Conservation (phyloP, 2,888 invertebrate species). For the Caenorhabditis doughertyi region DNA sequence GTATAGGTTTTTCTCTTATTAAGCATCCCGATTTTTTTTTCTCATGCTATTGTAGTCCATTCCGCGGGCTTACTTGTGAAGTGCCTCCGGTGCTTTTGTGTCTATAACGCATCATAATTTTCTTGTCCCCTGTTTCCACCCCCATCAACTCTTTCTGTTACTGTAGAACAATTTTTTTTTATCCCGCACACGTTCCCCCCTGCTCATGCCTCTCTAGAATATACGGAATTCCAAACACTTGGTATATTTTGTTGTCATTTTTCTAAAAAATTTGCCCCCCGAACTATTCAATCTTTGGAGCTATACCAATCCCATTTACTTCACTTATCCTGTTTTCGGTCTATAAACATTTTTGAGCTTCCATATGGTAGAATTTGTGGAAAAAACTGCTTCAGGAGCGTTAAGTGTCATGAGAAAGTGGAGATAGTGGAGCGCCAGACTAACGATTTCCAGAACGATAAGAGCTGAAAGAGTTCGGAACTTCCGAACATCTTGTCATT, state of each 20-base stretch:
- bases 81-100: background rate
- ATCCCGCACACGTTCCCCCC: conserved; percentile 20
- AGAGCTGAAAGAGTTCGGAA: no score
- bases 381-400: no score
- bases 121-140: background rate
- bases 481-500: no score
- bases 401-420: no score
- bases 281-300: background rate
- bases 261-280: background rate
- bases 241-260: conserved; percentile 19
- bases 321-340: background rate
- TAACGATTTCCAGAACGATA: no score
- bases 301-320: background rate
- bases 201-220: conserved; percentile 13
- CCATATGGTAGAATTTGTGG: no score
- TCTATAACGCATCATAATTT: background rate
- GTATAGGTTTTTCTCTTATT: background rate
- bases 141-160: background rate
- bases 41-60: background rate
- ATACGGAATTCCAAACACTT: conserved; percentile 9
- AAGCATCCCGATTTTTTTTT: background rate
- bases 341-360: background rate
- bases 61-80: background rate
- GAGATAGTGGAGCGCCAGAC: no score
- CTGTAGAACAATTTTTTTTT: no score